A percentile compares a stretch with the other conserved stretches of the same genome.
These are phyloP conservation scores for Tragelaphus strepsiceros DNA, from an alignment of 2,113 vertebrate species.

Conservation along the genomic window DNA sequence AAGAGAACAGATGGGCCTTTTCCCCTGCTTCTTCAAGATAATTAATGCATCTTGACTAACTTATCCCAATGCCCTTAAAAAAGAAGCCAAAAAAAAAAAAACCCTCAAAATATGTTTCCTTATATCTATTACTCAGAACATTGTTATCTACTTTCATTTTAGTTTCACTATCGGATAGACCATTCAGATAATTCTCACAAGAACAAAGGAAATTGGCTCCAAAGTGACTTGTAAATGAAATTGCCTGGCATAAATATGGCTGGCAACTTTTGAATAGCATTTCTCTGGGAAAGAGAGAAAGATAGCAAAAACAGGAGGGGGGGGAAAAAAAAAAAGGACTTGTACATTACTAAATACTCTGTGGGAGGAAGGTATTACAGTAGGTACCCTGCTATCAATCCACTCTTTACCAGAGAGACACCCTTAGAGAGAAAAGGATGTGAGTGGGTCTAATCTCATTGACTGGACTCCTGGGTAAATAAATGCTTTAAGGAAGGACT, in stretches of 20 bases:
- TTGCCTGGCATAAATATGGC: neutral
- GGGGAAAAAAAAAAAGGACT: neutral
- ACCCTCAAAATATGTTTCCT: neutral
- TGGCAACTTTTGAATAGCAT: neutral
- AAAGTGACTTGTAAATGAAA: neutral
- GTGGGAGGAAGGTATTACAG: neutral
- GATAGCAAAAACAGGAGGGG: neutral
- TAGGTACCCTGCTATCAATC: neutral
- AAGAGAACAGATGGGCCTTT: neutral
- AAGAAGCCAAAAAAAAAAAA: neutral
- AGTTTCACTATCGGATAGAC: neutral
- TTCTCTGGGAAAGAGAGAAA: neutral
- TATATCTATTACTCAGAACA: neutral
- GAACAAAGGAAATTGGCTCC: neutral
- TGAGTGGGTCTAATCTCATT: neutral
- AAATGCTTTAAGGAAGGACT: neutral
- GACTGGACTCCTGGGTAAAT: neutral
- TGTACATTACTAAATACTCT: neutral
- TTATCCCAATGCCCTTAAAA: neutral
- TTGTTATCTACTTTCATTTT: neutral
- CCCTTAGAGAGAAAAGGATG: neutral
- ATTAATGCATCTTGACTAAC: neutral
- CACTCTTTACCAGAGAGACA: neutral
- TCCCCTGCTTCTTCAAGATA: neutral
- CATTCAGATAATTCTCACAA: neutral